Evolutionary conservation across 1,140 invertebrate species (phyloP), one percentile per base, ranked within the genome.

Genomic region (Hesperophylax magnus): DNA sequence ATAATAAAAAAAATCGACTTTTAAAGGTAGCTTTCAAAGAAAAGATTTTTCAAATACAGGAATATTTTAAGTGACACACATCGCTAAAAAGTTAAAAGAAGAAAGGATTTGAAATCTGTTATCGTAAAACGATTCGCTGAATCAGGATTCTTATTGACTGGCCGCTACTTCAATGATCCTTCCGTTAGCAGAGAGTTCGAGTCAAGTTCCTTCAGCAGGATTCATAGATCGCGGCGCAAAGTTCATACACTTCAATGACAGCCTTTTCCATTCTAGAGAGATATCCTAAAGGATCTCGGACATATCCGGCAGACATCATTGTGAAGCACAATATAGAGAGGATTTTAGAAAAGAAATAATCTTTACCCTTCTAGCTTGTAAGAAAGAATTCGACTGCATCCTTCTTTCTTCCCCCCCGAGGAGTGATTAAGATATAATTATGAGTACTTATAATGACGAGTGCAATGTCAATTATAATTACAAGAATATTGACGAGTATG

Each of bases 231-330:
- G 34, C 17, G 65, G 9, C 27, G 61, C 61, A 71, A 24, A 47
- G 31, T 71, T 71, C 67, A 52, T 52, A 52, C 34, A 52, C 34
- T 52, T 8, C n/a, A 47, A 22, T 71, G 67, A 71, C 39, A 22
- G 67, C 18, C 39, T 27, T 58, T 18, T 17, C 18, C 20, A 24
- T 22, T 65, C 61, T 24, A 6, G 11, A 17, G 67, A 52, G 67
- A 71, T 18, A 39, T 71, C 67, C 34, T 71, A n/a, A 39, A 71
- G 63, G 63, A 39, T 71, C 47, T 71, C 67, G 67, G 67, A 71
- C 67, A 71, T 39, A 52, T 71, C 39, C 39, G 63, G 31, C 67
- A 71, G 67, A n/a, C 67, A 71, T 52, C 67, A 20, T 27, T n/a
- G 15, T 71, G 31, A 24, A 34, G 63, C 17, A 65, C 27, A 65